Evolutionary conservation across 2,113 vertebrate species (phyloP).

Genomic region (Antechinus stuartii): DNA sequence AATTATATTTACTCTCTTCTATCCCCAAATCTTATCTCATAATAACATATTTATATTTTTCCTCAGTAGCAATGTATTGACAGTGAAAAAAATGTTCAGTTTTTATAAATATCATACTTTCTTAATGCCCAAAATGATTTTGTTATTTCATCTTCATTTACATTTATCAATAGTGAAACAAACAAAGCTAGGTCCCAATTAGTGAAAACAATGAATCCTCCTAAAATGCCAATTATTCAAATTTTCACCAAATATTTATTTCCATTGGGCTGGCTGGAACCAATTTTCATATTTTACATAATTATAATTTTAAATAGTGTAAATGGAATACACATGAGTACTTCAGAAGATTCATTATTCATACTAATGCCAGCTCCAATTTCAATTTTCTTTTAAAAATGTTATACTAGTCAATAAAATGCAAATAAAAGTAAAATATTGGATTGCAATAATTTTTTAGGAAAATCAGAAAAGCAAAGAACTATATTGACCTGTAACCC

Average conservation of each 20-base stretch:
- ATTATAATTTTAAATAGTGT: not conserved
- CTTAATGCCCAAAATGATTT: not conserved
- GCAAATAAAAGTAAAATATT: not conserved
- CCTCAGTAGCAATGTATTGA: not conserved
- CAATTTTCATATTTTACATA: not conserved
- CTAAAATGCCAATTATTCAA: not conserved
- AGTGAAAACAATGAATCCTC: constrained; percentile 11
- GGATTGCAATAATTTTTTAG: constrained; percentile 28
- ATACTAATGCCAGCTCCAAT: not conserved
- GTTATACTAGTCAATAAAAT: not conserved
- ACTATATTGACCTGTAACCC: constrained; percentile 24
- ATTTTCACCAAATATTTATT: not conserved
- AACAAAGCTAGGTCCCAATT: constrained; percentile 36
- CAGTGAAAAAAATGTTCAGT: not conserved
- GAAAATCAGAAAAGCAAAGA: constrained; percentile 51
- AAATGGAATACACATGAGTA: not conserved
- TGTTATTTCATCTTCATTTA: constrained; percentile 14
- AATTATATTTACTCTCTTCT: no score
- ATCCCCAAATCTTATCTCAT: no score
- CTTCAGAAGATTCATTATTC: not conserved
- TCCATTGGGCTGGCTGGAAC: not conserved
- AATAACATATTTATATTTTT: no score
- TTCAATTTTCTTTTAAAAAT: not conserved
- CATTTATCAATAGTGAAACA: constrained; percentile 37
- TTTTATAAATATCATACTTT: not conserved